Evolutionary conservation across 2,113 vertebrate genomes (phyloP).

Genomic region (Silurus asotus): DNA sequence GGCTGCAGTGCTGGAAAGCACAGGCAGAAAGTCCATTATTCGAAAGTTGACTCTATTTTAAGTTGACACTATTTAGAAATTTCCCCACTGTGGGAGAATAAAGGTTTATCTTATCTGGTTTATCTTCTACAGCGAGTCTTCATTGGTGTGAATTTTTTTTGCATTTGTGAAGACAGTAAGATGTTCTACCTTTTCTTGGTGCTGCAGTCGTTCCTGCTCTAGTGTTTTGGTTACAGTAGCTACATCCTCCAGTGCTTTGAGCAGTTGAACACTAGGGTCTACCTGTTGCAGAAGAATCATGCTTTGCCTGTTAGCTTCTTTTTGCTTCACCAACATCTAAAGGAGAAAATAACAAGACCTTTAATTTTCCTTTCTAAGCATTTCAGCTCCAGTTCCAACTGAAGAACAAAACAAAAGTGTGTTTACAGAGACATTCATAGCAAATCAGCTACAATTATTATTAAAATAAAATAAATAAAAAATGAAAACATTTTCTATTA

Average conservation of each 20-base stretch:
- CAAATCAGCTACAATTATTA: neutral
- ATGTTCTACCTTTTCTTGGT: constrained; percentile 68
- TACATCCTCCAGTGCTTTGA: constrained; percentile 76
- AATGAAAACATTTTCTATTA: neutral
- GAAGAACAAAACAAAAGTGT: neutral
- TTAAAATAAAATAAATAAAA: neutral
- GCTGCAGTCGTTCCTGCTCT: constrained; percentile 74
- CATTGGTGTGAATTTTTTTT: neutral
- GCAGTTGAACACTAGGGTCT: constrained; percentile 75
- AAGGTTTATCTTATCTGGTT: too few species aligned
- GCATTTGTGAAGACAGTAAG: neutral
- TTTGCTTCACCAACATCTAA: constrained; percentile 81
- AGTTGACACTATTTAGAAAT: too few species aligned
- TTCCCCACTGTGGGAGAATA: too few species aligned
- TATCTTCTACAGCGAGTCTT: too few species aligned
- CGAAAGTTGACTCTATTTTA: neutral
- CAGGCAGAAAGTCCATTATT: neutral
- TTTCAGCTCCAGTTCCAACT: neutral
- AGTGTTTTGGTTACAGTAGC: constrained; percentile 70
- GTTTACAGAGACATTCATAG: neutral
- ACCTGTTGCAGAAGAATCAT: constrained; percentile 75
- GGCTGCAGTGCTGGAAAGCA: neutral
- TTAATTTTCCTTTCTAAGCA: too few species aligned
- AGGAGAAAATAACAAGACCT: constrained; percentile 3
- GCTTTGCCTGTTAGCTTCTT: constrained; percentile 79